These are phyloP conservation scores for Noctua janthe DNA, from an alignment of 2,888 invertebrate genomes.

Conservation along the genomic window DNA sequence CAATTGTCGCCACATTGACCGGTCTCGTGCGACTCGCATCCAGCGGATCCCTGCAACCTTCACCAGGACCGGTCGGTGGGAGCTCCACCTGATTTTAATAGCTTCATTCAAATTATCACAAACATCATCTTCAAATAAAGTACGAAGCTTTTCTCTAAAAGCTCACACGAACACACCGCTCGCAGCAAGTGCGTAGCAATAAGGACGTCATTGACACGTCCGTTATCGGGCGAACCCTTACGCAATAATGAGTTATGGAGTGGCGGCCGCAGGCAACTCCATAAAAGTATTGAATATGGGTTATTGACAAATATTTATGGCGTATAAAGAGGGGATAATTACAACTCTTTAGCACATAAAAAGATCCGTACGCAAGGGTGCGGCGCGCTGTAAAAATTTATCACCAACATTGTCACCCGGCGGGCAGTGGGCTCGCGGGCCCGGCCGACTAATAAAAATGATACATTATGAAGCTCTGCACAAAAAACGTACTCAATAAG, in stretches of 20 bases:
- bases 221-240: conserved; percentile 82
- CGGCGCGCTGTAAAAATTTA: conserved; percentile 85
- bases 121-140: conserved; percentile 8
- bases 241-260: conserved; percentile 87
- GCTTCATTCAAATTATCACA: conserved; percentile 12
- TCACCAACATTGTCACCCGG: conserved; percentile 83
- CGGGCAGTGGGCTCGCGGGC: conserved; percentile 63
- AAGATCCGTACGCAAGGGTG: conserved; percentile 86
- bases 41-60: too few relatives aligned
- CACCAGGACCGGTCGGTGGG: too few relatives aligned
- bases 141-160: conserved; percentile 4
- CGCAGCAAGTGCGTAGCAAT: conserved; percentile 73
- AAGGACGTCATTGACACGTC: conserved; percentile 78
- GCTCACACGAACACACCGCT: conserved; percentile 38
- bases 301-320: conserved; percentile 90
- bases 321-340: conserved; percentile 90
- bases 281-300: conserved; percentile 89
- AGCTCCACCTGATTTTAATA: background rate
- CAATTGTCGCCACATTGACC: too few relatives aligned
- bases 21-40: too few relatives aligned
- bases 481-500: conserved; percentile 66
- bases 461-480: conserved; percentile 70
- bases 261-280: conserved; percentile 85
- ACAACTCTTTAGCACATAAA: conserved; percentile 90
- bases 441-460: conserved; percentile 76